Percentiles rank a stretch among this genome's conserved stretches.
phyloP scores from a whole-genome alignment of 2,888 invertebrate species.

The Pemphredon lugubris region DNA sequence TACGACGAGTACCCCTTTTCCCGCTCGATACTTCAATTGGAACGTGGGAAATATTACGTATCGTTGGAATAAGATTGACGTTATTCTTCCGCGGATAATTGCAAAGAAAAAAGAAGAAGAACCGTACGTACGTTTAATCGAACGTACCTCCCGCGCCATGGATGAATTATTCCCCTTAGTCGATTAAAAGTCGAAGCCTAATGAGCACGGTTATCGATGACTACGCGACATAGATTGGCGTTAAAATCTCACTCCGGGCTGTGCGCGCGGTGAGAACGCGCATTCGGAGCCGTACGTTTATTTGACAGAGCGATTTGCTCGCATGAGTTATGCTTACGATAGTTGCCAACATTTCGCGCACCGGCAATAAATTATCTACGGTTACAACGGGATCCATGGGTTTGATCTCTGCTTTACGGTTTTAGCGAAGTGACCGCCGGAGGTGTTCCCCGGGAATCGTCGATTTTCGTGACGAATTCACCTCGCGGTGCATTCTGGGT shows the following conservation, averaged over 20 bases:
- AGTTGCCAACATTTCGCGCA: conserved; percentile 26
- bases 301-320: conserved; percentile 56
- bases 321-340: conserved; percentile 47
- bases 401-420: conserved; percentile 48
- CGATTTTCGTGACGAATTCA: conserved; percentile 39
- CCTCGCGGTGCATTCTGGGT: conserved; percentile 18
- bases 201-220: conserved; percentile 6
- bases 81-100: not conserved
- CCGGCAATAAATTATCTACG: conserved; percentile 54
- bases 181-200: not conserved
- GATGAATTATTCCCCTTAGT: not conserved
- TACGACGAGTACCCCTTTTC: too few relatives aligned
- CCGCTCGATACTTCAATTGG: too few relatives aligned
- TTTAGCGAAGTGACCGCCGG: not conserved
- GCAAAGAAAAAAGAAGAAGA: too few relatives aligned
- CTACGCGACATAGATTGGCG: conserved; percentile 44
- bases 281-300: conserved; percentile 43
- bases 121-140: not conserved
- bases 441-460: conserved; percentile 16
- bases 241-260: conserved; percentile 49
- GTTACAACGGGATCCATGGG: conserved; percentile 50
- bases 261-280: conserved; percentile 42
- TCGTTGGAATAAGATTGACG: too few relatives aligned
- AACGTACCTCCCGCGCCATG: too few relatives aligned
- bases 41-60: too few relatives aligned